Evolutionary conservation across 1,140 invertebrate species (phyloP).

Genomic region (Pogonomyrmex barbatus): DNA sequence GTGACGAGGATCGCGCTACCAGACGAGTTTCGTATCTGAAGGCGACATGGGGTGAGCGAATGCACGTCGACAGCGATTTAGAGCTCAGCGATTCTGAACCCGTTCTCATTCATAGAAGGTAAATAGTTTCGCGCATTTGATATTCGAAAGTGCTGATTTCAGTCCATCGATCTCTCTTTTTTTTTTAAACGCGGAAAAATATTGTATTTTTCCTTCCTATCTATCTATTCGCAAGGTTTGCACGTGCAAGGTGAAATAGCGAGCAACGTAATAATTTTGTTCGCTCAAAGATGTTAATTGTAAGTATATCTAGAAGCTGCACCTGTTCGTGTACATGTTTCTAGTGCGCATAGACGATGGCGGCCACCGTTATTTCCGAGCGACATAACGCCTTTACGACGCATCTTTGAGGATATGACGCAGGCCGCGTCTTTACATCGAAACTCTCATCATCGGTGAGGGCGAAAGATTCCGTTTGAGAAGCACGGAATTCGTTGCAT

Average conservation of each 20-base stretch:
- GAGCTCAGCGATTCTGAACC: slow-evolving; percentile 88
- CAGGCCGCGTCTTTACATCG: slow-evolving; percentile 78
- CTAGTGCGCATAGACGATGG: slow-evolving; percentile 90
- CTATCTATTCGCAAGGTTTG: background rate
- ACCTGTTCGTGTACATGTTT: slow-evolving; percentile 76
- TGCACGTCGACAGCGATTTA: slow-evolving; percentile 90
- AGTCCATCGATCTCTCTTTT: background rate
- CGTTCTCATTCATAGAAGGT: slow-evolving; percentile 88
- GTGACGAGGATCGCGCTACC: slow-evolving; percentile 93
- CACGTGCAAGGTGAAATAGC: slow-evolving; percentile 15
- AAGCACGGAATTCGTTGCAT: slow-evolving; percentile 59
- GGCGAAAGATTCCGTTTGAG: slow-evolving; percentile 59
- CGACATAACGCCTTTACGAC: slow-evolving; percentile 90
- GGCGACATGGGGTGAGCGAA: slow-evolving; percentile 92
- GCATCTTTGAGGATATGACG: slow-evolving; percentile 90
- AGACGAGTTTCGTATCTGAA: slow-evolving; percentile 96
- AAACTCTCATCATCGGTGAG: slow-evolving; percentile 81
- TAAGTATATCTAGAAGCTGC: slow-evolving; percentile 66
- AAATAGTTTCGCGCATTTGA: slow-evolving; percentile 37
- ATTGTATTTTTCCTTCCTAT: background rate
- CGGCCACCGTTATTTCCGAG: slow-evolving; percentile 90
- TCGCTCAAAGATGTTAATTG: slow-evolving; percentile 34
- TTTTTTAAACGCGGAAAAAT: slow-evolving; percentile 10
- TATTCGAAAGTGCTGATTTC: background rate
- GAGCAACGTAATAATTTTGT: slow-evolving; percentile 37